Evolutionary conservation across 2,113 vertebrate genomes (phyloP).

Genomic region (Empidonax traillii): DNA sequence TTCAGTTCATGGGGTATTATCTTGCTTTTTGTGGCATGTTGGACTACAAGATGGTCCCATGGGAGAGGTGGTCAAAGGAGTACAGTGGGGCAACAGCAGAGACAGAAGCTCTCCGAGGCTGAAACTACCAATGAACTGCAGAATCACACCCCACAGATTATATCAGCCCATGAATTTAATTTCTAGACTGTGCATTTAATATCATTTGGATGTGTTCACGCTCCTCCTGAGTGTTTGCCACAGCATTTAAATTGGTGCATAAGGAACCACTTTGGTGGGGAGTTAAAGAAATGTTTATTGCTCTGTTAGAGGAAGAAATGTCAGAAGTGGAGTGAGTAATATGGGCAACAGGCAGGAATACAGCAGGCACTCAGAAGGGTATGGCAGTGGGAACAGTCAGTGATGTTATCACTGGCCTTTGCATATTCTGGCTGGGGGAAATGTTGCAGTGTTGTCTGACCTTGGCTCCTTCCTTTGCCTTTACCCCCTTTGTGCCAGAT

Average conservation of each 20-base stretch:
- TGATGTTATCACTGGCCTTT: background rate
- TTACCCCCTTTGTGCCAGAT: background rate
- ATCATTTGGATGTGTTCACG: background rate
- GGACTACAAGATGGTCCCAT: background rate
- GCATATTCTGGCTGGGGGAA: background rate
- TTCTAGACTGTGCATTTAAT: background rate
- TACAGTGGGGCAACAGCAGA: background rate
- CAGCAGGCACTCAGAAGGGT: background rate
- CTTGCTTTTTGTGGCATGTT: background rate
- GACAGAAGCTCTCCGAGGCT: background rate
- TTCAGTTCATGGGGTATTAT: background rate
- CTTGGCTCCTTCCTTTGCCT: background rate
- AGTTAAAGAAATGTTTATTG: background rate
- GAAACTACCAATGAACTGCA: background rate
- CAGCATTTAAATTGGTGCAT: background rate
- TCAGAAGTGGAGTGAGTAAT: background rate
- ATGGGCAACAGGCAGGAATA: background rate
- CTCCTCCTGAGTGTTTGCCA: background rate
- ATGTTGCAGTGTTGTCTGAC: background rate
- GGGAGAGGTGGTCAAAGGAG: background rate
- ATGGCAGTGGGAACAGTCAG: background rate
- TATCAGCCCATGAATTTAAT: background rate
- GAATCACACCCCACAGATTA: background rate
- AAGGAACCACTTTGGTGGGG: background rate
- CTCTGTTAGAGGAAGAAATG: background rate